phyloP scores from a whole-genome alignment of 2,888 invertebrate species.

The Amphipoea oculea region DNA sequence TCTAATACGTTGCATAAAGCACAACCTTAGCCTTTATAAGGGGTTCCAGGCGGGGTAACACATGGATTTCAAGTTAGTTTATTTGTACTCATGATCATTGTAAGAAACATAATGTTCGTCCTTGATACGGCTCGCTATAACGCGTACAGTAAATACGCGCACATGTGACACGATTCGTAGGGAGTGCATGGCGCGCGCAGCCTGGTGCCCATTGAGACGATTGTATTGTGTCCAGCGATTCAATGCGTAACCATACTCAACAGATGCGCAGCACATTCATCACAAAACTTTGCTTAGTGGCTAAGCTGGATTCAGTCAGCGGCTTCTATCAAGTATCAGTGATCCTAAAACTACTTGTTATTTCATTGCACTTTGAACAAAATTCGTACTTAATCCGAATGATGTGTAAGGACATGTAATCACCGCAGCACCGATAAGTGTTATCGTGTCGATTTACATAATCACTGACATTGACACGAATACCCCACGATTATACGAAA shows the following conservation, averaged over 20 bases:
- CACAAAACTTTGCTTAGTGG: not conserved
- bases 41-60: constrained; percentile 19
- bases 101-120: not conserved
- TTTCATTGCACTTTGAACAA: not conserved
- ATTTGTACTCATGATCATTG: not conserved
- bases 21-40: not conserved
- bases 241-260: constrained; percentile 17
- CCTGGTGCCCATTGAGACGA: constrained; percentile 30
- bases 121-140: not conserved
- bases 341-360: not conserved
- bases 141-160: not conserved
- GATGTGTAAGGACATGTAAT: not conserved
- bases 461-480: constrained; percentile 30
- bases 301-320: not conserved
- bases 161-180: not conserved
- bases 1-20: not conserved
- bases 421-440: constrained; percentile 3
- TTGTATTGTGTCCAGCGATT: constrained; percentile 41
- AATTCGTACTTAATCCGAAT: constrained; percentile 7
- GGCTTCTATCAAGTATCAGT: not conserved
- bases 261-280: not conserved
- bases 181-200: constrained; percentile 8
- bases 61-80: not conserved
- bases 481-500: constrained; percentile 1
- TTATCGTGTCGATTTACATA: constrained; percentile 35